Evolutionary conservation across 2,888 invertebrate species (phyloP).

Genomic region (Oeneis ivallda): DNA sequence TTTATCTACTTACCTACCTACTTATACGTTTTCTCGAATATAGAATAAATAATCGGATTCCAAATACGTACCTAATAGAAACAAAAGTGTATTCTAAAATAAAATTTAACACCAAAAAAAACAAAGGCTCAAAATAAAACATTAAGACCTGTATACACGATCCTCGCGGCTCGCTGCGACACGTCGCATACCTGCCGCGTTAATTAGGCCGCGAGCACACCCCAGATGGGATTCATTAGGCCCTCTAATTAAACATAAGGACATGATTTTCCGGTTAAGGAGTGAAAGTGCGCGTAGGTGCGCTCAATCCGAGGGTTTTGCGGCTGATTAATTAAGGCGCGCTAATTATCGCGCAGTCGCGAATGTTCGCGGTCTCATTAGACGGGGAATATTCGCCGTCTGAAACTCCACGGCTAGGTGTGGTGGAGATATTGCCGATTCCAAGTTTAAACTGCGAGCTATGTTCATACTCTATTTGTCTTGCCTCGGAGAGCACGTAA

Average conservation of each 20-base stretch:
- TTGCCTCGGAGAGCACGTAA: no score
- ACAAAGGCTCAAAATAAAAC: conserved; percentile 24
- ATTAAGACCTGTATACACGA: conserved; percentile 27
- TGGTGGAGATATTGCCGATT: neutral
- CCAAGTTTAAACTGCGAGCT: no score
- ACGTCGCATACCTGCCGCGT: conserved; percentile 47
- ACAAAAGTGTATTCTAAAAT: no score
- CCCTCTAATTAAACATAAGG: conserved; percentile 68
- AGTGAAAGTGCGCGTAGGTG: conserved; percentile 63
- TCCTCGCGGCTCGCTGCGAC: conserved; percentile 35
- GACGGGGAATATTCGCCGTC: conserved; percentile 14
- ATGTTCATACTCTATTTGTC: no score
- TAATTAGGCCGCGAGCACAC: conserved; percentile 60
- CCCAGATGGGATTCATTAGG: conserved; percentile 72
- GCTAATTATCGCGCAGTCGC: conserved; percentile 42
- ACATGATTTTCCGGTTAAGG: conserved; percentile 68
- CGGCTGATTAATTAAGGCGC: conserved; percentile 59
- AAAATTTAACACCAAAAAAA: neutral
- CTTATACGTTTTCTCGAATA: no score
- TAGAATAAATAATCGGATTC: no score
- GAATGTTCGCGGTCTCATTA: conserved; percentile 30
- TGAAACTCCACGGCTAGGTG: neutral
- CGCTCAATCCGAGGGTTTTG: conserved; percentile 42
- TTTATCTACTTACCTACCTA: no score
- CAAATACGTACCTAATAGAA: no score